Evolutionary conservation across 2,888 invertebrate genomes (phyloP), one percentile per base, ranked within the genome.

Genomic region (Oscheius sp.): DNA sequence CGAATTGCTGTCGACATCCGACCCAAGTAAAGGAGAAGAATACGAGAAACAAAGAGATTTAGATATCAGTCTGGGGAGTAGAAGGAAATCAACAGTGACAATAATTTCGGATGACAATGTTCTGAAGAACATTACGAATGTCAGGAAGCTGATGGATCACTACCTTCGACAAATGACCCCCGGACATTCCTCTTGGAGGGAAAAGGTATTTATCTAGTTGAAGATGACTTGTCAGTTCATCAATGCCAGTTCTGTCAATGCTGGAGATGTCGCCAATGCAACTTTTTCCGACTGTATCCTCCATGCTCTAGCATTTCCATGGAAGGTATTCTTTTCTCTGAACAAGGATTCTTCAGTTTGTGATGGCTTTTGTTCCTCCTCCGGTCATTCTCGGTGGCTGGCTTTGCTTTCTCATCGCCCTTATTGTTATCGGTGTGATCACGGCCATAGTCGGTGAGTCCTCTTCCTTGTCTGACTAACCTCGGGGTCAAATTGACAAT

Each of bases 231-330:
- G 41, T 65, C 90, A 90, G 84, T 88, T 90, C 73, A 85, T 88
- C 62, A 88, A 89, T 61, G 90, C 90, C 2, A 86, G 87, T 86
- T 89, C 89, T 54, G 90, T 90, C 12, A 90, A 90, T 74, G 90
- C 90, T 1, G 90, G 90, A 2, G 90, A 90, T 77, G 72, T 90
- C 0, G 89, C 89, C 44, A 88, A 87, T 69, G 90, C 90, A 1
- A 87, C 89, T 9, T 78, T 87, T n/a, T 54, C 51, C 22, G 81
- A 90, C 79, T 90, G 90, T 78, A 69, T 90, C 32, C 85, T 90
- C 79, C 90, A 90, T 81, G 89, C 90, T 79, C 50, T 80, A 2
- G 72, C 77, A 1, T 80, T 80, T 54, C 78, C 76, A 2, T 80
- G 78, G 78, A 80, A 80, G 64, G 63, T 71, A 26, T 20, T 14